Evolutionary conservation across 2,113 vertebrate species (phyloP), one percentile per base, ranked within the genome.

Genomic region (Bujurquina vittata): DNA sequence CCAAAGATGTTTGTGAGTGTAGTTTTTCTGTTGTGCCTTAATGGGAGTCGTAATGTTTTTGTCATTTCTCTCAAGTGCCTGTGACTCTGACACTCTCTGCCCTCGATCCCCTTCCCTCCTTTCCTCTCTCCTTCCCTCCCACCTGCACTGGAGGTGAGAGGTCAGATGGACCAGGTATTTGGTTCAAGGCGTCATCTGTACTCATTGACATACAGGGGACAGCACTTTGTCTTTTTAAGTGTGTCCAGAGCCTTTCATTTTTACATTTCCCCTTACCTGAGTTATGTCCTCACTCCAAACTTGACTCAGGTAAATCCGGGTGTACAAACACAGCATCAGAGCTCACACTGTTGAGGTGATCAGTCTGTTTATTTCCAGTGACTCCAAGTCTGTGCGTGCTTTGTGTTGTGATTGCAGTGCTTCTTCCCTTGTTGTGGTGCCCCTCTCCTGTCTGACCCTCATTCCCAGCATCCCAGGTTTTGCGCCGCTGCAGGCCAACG

Each of bases 61-160:
- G 73, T 91, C 67, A 80, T 90, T 88, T 91, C 73, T 90, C 86
- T 89, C 61, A 94, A 95, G 94, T 94, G 94, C 91, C 94, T 94
- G 92, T 91, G 84, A 91, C 67, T 86, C 52, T 77, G 72, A 88
- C 60, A 55, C 80, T 49, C 77, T 72, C 10, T 22, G 26, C 17
- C 65, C 37, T 43, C 52, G 20, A 18, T 6, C 15, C 22, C 8
- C 59, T 12, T 46, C 20, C 29, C 17, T 22, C 31, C 74, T 62
- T 62, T 20, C 10, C 20, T 63, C 20, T 0, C 43, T 15, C 8
- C n/a, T 56, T 22, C 29, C 10, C 49, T 35, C 31, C 65, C 2
- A 3, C 73, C 76, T 86, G 55, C 63, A 77, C 49, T 73, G 37
- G 72, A 88, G 84, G 84, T 22, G 7, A 73, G 61, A 85, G 67